Percentiles rank a stretch among this genome's conserved stretches.
These are phyloP conservation scores for Opisthograptis luteolata DNA, from an alignment of 2,888 invertebrate species.

Conservation along the genomic window DNA sequence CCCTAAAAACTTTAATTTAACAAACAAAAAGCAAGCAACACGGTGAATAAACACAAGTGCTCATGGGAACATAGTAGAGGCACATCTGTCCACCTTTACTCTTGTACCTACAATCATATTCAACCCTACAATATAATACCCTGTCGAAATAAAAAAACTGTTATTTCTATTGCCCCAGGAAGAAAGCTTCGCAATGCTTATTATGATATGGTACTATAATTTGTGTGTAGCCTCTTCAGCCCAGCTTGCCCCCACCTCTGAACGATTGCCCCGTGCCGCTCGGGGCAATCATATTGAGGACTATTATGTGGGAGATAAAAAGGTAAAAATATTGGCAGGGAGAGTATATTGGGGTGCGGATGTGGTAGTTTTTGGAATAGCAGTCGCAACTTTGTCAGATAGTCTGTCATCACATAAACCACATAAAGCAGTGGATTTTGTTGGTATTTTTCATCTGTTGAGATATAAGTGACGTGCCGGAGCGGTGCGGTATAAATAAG, in stretches of 20 bases:
- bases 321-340: slow-evolving; percentile 55
- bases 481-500: no score
- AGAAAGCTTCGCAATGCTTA: neutral
- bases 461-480: no score
- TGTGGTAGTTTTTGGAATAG: slow-evolving; percentile 19
- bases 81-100: slow-evolving; percentile 41
- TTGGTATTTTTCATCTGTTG: no score
- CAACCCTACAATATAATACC: neutral
- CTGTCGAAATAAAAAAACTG: slow-evolving; percentile 3
- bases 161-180: neutral
- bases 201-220: slow-evolving; percentile 12
- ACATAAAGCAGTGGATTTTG: no score
- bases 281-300: slow-evolving; percentile 71
- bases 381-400: no score
- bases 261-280: slow-evolving; percentile 41
- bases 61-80: slow-evolving; percentile 17
- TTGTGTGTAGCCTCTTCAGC: slow-evolving; percentile 13
- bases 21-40: slow-evolving; percentile 29
- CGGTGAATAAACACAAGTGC: slow-evolving; percentile 31
- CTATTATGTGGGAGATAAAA: slow-evolving; percentile 74
- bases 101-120: neutral
- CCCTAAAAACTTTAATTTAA: slow-evolving; percentile 21
- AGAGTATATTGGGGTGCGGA: slow-evolving; percentile 20
- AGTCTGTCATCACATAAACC: no score
- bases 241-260: slow-evolving; percentile 34